phyloP scores from a whole-genome alignment of 1,140 invertebrate species.

The Hylaeus anthracinus region DNA sequence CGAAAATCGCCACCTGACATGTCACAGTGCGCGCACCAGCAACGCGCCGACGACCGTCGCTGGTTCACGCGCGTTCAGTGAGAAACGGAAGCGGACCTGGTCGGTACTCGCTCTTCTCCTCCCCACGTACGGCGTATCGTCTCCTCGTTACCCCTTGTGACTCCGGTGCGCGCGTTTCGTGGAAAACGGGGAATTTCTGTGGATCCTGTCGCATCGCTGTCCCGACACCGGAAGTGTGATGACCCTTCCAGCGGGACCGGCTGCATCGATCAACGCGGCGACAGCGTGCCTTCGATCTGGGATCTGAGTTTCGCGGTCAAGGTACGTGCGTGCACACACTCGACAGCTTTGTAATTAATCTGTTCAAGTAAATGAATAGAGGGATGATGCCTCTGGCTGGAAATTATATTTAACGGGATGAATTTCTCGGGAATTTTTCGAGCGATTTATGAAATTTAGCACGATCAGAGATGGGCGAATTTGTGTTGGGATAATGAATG shows the following conservation, averaged over 20 bases:
- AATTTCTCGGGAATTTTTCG: no score
- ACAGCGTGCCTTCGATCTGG: constrained; percentile 26
- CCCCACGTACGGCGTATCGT: neutral
- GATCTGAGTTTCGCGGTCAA: constrained; percentile 43
- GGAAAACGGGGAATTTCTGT: constrained; percentile 12
- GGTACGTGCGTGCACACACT: constrained; percentile 9
- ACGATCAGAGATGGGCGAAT: no score
- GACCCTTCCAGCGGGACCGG: constrained; percentile 21
- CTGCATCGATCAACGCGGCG: constrained; percentile 28
- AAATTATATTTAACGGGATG: no score
- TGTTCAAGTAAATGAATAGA: no score
- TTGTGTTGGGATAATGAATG: no score
- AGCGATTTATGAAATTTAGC: no score
- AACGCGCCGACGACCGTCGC: constrained; percentile 14
- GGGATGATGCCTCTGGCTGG: no score
- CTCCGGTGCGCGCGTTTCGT: constrained; percentile 6
- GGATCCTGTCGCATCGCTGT: neutral
- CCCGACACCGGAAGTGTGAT: constrained; percentile 44
- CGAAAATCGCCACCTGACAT: constrained; percentile 42
- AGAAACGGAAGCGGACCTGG: neutral
- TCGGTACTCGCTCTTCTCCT: neutral
- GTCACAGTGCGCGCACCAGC: constrained; percentile 41
- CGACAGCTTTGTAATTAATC: no score
- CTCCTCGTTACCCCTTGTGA: neutral
- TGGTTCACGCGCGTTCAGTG: constrained; percentile 29